Percentiles rank a stretch among this genome's conserved stretches.
Conservation (phyloP, 2,888 invertebrate species). For the Sepiola atlantica region DNA sequence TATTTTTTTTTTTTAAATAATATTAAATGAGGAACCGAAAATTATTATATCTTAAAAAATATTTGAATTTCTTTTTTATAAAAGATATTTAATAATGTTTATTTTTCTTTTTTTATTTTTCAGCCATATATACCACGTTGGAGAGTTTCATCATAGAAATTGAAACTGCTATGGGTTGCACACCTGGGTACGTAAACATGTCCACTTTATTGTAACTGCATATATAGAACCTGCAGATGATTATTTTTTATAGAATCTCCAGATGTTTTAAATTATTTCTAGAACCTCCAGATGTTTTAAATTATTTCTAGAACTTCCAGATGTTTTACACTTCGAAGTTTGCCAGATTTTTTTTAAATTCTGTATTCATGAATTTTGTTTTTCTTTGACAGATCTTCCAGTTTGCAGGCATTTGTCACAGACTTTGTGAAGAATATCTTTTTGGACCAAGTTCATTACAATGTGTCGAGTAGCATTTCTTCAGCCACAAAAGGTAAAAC, state of each 20-base stretch:
- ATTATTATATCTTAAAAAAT: too few species aligned
- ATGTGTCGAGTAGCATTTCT: slow-evolving; percentile 81
- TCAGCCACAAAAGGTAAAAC: slow-evolving; percentile 81
- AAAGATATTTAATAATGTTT: too few species aligned
- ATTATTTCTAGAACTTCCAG: too few species aligned
- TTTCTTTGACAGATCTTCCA: slow-evolving; percentile 79
- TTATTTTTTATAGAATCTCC: too few species aligned
- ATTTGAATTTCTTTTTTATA: too few species aligned
- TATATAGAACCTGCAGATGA: too few species aligned
- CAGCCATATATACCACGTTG: slow-evolving; percentile 87
- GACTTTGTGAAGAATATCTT: slow-evolving; percentile 92
- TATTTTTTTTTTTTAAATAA: slow-evolving; percentile 37
- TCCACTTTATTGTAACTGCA: neutral
- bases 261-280: too few species aligned
- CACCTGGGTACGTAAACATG: slow-evolving; percentile 67
- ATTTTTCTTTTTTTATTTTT: slow-evolving; percentile 76
- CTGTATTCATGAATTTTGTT: neutral
- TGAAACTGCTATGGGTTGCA: slow-evolving; percentile 80
- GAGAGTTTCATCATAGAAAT: slow-evolving; percentile 89
- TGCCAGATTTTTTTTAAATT: too few species aligned
- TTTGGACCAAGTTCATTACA: slow-evolving; percentile 82
- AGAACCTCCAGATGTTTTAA: too few species aligned
- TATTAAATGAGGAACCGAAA: too few species aligned
- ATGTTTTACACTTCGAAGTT: too few species aligned
- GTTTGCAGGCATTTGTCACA: slow-evolving; percentile 87